Base-by-base conservation (phyloP, 2,113 vertebrate species). In the Odocoileus hemionus region DNA sequence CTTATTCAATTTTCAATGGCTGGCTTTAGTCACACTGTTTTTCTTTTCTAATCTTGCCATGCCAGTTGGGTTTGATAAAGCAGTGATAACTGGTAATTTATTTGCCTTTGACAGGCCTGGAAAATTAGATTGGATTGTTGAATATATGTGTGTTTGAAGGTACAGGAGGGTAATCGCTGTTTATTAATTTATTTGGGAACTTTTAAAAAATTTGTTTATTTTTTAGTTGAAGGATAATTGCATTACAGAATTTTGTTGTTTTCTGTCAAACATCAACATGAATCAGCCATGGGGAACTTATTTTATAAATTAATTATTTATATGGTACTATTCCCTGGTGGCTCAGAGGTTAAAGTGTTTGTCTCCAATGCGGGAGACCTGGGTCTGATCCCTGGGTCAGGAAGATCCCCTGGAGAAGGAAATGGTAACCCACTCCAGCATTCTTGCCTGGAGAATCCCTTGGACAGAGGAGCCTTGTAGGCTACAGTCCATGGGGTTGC, bases 1-100 rank as follows among this genome's bases (percentile, higher is more conserved):
- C 93, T 39, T 97, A 98, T 98, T 98, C 96, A 96, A 97, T 98
- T 98, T 98, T 98, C 95, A 98, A 58, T 95, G 96, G 95, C 94
- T 98, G 96, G 97, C 92, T 98, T 97, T 96, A 97, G 97, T 97
- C 98, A 97, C 96, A 96, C 61, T 4, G 30, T 86, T 97, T 98
- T 98, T 97, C 98, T 98, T 23, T 98, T 98, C 95, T 97, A 98
- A 98, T 98, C 98, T 98, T 96, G 92, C 86, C 94, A 94, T 96
- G 98, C 98, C 98, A 98, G 86, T 89, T 15, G n/a, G 86, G 91
- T 97, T 98, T 96, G 98, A 98, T 98, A 98, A 98, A 98, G 94
- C 52, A 97, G 84, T 86, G 98, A 98, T 98, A 99, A 98, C 87
- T 94, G 82, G 95, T 98, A 98, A 99, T 98, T 98, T 98, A 96